These are phyloP conservation scores for Psilanteris sp. DNA, from an alignment of 1,140 invertebrate genomes.

Conservation along the genomic window DNA sequence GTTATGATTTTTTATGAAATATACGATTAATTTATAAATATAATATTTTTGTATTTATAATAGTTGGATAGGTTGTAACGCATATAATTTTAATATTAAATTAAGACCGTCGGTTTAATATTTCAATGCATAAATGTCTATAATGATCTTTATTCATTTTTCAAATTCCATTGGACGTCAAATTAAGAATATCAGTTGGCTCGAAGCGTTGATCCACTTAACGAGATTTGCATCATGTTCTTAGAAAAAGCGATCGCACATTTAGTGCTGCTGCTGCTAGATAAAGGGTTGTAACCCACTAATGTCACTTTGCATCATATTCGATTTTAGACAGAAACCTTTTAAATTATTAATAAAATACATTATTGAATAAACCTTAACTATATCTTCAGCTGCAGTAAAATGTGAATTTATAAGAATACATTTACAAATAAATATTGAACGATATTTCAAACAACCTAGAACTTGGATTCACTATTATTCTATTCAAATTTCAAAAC, in stretches of 20 bases:
- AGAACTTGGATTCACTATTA: too few species aligned
- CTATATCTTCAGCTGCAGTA: too few species aligned
- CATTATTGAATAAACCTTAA: constrained; percentile 24
- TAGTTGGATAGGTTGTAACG: too few species aligned
- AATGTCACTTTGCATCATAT: constrained; percentile 60
- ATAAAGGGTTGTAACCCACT: constrained; percentile 56
- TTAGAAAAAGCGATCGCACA: constrained; percentile 48
- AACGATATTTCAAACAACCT: too few species aligned
- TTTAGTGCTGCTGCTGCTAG: constrained; percentile 34
- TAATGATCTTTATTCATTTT: constrained; percentile 53
- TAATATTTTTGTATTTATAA: too few species aligned
- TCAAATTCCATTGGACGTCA: constrained; percentile 58
- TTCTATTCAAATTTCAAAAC: too few species aligned
- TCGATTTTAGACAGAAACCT: constrained; percentile 62
- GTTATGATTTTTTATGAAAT: too few species aligned
- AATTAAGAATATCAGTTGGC: constrained; percentile 60
- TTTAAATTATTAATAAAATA: constrained; percentile 54
- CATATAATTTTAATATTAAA: too few species aligned
- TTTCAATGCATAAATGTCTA: constrained; percentile 20
- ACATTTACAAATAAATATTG: too few species aligned
- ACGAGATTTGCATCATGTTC: constrained; percentile 54
- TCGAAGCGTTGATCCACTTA: constrained; percentile 55
- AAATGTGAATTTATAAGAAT: too few species aligned
- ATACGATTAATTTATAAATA: too few species aligned
- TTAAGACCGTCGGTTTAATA: constrained; percentile 11